Evolutionary conservation across 2,888 invertebrate species (phyloP).

Genomic region (Tortricodes alternella): DNA sequence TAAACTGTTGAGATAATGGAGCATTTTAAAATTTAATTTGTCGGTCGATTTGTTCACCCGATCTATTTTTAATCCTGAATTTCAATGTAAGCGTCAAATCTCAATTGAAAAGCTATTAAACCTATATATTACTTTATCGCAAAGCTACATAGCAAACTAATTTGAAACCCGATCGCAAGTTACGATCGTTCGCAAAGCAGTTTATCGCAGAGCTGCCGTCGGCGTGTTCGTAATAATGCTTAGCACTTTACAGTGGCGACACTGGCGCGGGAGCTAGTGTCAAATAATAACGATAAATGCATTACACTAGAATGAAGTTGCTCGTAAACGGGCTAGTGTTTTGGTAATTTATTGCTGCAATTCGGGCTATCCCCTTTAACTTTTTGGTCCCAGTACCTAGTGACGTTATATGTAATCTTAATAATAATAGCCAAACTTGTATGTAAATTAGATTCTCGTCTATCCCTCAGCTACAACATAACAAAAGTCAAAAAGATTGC

Average conservation of each 20-base stretch:
- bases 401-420: too few relatives aligned
- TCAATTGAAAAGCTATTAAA: not conserved
- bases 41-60: too few relatives aligned
- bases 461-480: too few relatives aligned
- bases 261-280: not conserved
- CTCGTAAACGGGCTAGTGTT: not conserved
- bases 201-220: conserved; percentile 14
- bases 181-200: conserved; percentile 22
- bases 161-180: conserved; percentile 23
- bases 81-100: too few relatives aligned
- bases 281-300: not conserved
- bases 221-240: conserved; percentile 18
- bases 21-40: too few relatives aligned
- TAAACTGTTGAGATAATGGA: too few relatives aligned
- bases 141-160: conserved; percentile 10
- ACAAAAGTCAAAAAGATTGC: too few relatives aligned
- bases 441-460: too few relatives aligned
- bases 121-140: not conserved
- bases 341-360: not conserved
- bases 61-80: too few relatives aligned
- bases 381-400: too few relatives aligned
- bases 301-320: not conserved
- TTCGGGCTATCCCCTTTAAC: too few relatives aligned
- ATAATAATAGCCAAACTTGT: too few relatives aligned
- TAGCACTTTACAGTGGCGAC: not conserved